Conservation (phyloP, 2,888 invertebrate species). For the Agriopis marginaria region DNA sequence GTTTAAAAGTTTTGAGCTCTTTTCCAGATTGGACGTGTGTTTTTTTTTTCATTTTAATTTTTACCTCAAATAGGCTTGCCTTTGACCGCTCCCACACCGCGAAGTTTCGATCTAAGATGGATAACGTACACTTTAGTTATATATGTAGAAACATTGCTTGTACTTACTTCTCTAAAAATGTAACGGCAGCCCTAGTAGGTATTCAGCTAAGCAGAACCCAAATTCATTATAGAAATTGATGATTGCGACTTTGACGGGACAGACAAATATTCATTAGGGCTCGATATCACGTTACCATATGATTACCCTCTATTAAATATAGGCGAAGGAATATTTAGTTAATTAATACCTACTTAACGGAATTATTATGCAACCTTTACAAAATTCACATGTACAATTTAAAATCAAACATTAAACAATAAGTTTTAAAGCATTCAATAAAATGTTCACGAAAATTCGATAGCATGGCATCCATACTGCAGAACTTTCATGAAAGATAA, state of each 20-base stretch:
- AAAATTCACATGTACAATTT: no score
- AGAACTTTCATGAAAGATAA: background rate
- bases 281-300: conserved; percentile 32
- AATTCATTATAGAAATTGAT: conserved; percentile 75
- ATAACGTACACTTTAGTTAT: background rate
- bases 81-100: no score
- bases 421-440: no score
- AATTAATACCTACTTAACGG: no score
- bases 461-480: background rate
- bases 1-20: no score
- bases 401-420: no score
- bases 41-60: no score
- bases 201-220: conserved; percentile 49
- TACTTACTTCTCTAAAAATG: background rate
- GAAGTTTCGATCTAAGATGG: no score
- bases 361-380: no score
- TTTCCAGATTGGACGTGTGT: no score
- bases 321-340: background rate
- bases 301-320: conserved; percentile 20
- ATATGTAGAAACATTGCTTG: background rate
- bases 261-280: conserved; percentile 50
- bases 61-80: no score
- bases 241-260: conserved; percentile 57
- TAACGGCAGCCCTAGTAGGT: conserved; percentile 24
- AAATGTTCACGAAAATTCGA: no score